Evolutionary conservation across 1,140 invertebrate species (phyloP).

Genomic region (Ceratina japonica): DNA sequence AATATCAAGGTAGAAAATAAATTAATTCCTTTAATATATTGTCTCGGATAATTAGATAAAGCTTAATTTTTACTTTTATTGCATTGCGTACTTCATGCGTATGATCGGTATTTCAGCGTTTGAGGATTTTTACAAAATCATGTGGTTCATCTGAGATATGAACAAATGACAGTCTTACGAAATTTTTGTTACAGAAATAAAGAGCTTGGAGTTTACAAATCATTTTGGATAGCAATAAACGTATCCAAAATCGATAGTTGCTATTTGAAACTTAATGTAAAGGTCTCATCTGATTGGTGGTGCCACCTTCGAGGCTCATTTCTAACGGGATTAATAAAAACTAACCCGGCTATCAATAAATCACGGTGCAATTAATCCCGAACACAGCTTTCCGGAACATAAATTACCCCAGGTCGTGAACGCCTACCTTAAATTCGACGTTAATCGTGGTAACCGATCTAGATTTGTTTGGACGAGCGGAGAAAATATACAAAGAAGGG

Average conservation of each 20-base stretch:
- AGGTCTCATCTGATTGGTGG: not conserved
- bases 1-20: too few species aligned
- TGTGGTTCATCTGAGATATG: too few species aligned
- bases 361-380: not conserved
- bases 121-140: too few species aligned
- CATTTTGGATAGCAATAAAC: too few species aligned
- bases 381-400: not conserved
- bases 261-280: not conserved
- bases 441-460: not conserved
- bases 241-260: not conserved
- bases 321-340: not conserved
- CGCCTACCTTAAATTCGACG: not conserved
- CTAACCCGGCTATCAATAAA: not conserved
- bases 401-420: not conserved
- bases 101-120: too few species aligned
- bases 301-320: conserved; percentile 9
- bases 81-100: too few species aligned
- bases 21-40: too few species aligned
- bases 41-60: too few species aligned
- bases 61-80: too few species aligned
- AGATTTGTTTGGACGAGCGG: conserved; percentile 43
- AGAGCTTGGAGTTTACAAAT: not conserved
- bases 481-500: conserved; percentile 50
- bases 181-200: not conserved
- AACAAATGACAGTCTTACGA: too few species aligned